These are phyloP conservation scores for Poecilobothrus nobilitatus DNA, from an alignment of 2,888 invertebrate species.

Conservation along the genomic window DNA sequence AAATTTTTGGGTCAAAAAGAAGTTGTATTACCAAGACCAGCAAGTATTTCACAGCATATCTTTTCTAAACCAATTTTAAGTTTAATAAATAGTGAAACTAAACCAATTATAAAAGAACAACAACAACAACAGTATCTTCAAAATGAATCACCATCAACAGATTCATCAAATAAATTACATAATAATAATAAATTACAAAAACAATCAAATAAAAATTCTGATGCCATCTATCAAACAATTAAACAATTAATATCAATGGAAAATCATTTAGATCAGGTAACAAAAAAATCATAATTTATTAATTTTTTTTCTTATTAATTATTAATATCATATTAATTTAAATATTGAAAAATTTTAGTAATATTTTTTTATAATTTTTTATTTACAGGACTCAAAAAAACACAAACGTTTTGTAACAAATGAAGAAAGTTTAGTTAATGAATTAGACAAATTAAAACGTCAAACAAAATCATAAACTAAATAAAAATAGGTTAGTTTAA, in stretches of 20 bases:
- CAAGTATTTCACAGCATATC: conserved; percentile 45
- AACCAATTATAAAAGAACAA: neutral
- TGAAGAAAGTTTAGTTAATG: conserved; percentile 55
- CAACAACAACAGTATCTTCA: neutral
- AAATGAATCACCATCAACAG: conserved; percentile 10
- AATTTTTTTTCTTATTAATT: too few relatives aligned
- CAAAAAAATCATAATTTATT: too few relatives aligned
- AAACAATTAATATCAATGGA: conserved; percentile 51
- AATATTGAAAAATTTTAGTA: neutral
- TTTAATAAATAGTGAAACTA: neutral
- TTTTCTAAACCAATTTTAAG: conserved; percentile 36
- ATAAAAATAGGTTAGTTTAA: neutral
- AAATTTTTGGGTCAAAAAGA: conserved; percentile 52
- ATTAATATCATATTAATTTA: too few relatives aligned
- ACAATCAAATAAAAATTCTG: conserved; percentile 11
- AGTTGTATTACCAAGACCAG: conserved; percentile 54
- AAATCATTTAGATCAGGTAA: conserved; percentile 34
- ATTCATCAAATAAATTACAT: neutral
- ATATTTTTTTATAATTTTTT: conserved; percentile 5
- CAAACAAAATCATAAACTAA: neutral
- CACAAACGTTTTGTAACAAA: conserved; percentile 57
- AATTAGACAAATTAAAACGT: conserved; percentile 57
- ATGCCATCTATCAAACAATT: conserved; percentile 47
- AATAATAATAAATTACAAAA: conserved; percentile 12
- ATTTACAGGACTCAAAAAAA: conserved; percentile 40